Evolutionary conservation across 2,888 invertebrate species (phyloP).

Genomic region (Cremastobaeus sp.): DNA sequence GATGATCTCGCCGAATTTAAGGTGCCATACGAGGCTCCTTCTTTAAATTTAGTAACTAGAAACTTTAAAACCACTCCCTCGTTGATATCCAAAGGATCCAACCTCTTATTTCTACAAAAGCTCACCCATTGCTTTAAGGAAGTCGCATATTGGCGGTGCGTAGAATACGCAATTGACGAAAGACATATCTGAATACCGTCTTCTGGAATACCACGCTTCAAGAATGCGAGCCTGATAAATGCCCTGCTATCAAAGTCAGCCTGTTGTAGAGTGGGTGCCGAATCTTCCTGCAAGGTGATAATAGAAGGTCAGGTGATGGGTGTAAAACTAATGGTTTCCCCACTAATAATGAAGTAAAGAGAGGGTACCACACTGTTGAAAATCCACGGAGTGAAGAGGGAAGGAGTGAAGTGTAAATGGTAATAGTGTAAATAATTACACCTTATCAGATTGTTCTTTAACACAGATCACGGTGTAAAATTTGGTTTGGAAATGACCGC

Average conservation of each 20-base stretch:
- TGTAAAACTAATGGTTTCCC: conserved; percentile 29
- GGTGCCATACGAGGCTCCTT: conserved; percentile 43
- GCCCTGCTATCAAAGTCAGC: conserved; percentile 26
- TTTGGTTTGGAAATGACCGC: no score
- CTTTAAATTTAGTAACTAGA: conserved; percentile 34
- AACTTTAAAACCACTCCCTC: conserved; percentile 23
- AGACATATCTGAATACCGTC: conserved; percentile 48
- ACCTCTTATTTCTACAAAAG: conserved; percentile 34
- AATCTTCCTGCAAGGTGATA: conserved; percentile 30
- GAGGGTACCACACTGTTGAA: conserved; percentile 32
- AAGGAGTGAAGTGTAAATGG: no score
- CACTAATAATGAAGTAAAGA: conserved; percentile 10
- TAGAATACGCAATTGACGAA: conserved; percentile 54
- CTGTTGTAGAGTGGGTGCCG: conserved; percentile 10
- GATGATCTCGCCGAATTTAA: conserved; percentile 48
- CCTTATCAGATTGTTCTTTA: no score
- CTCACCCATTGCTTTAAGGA: conserved; percentile 59
- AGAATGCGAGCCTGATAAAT: conserved; percentile 19
- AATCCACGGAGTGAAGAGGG: no score
- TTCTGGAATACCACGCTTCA: conserved; percentile 18
- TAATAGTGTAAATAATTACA: no score
- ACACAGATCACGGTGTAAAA: no score
- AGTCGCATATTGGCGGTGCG: conserved; percentile 60
- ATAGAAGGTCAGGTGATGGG: conserved; percentile 18
- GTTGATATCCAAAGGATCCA: conserved; percentile 1